Evolutionary conservation across 2,888 invertebrate genomes (phyloP), one percentile per base, ranked within the genome.

Genomic region (Apamea sordens): DNA sequence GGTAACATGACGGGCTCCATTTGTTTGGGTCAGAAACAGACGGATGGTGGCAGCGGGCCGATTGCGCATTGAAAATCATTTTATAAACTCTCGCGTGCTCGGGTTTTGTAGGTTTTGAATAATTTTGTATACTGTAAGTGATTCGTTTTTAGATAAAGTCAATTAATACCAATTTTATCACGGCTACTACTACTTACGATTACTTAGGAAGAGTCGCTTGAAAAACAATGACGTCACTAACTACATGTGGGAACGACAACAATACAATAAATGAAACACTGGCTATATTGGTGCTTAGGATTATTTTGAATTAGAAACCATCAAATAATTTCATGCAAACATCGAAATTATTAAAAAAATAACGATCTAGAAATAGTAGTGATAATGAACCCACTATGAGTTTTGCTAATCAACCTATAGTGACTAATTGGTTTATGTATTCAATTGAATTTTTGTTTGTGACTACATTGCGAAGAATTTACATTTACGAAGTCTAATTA

Each of bases 41-140:
- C 67, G 15, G 56, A 73, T 50, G 47, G 21, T 7, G n/a, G 59
- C 53, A 11, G 5, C 69, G 4, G 28, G 18, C 36, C 28, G 28
- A 64, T 74, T 74, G 74, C 21, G 61, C 65, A 85, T 77, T 61
- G 61, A 61, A 77, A 82, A 85, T 82, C 56, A 75, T 82, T 75
- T 63, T 1, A 4, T 24, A 5, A 28, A 13, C 44, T 63, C 15
- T 47, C 59, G 36, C 41, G 28, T 28, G 28, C 3, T 28, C 24
- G 3, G 13, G 36, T 32, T 68, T 71, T 63, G 36, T 36, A 61
- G 11, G 5, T 53, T 70, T 67, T 61, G 32, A 50, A 28, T 36
- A 41, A 32, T 10, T 0, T n/a, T 21, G 11, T 13, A n/a, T 18
- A 44, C 21, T 53, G 36, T 32, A 18, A 21, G 41, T 68, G 13